These are phyloP conservation scores for Microctenopoma lineatum DNA, from an alignment of 2,797 vertebrate genomes.

Conservation along the genomic window DNA sequence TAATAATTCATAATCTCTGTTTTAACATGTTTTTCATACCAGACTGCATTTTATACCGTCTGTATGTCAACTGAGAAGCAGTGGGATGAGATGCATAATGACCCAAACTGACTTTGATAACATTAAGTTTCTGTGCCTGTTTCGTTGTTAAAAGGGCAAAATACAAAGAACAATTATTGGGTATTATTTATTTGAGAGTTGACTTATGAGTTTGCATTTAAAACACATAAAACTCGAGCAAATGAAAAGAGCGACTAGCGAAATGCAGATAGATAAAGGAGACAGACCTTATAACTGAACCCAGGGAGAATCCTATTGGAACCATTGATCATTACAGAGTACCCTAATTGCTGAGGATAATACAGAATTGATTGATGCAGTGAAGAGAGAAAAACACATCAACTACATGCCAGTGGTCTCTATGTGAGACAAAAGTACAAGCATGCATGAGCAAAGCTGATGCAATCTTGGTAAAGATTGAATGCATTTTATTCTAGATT, in stretches of 20 bases:
- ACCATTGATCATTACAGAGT: conserved; percentile 65
- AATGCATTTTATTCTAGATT: background rate
- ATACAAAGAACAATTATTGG: background rate
- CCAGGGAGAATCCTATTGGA: conserved; percentile 52
- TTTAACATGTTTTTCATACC: background rate
- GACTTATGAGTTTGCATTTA: background rate
- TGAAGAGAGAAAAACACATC: conserved; percentile 66
- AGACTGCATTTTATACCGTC: background rate
- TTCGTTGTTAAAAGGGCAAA: background rate
- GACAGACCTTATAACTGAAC: conserved; percentile 20
- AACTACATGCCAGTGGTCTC: conserved; percentile 33
- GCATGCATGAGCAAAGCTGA: conserved; percentile 7
- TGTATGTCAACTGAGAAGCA: background rate
- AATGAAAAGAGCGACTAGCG: conserved; percentile 24
- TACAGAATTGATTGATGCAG: conserved; percentile 76
- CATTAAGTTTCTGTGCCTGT: background rate
- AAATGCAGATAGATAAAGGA: conserved; percentile 23
- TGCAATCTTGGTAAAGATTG: background rate
- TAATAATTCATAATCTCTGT: background rate
- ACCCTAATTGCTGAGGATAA: conserved; percentile 73
- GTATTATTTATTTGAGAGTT: background rate
- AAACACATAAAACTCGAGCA: background rate
- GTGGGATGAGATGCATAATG: background rate
- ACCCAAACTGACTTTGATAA: background rate
- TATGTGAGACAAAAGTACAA: conserved; percentile 5